phyloP scores from a whole-genome alignment of 2,888 invertebrate genomes.

The Anodontia alba region DNA sequence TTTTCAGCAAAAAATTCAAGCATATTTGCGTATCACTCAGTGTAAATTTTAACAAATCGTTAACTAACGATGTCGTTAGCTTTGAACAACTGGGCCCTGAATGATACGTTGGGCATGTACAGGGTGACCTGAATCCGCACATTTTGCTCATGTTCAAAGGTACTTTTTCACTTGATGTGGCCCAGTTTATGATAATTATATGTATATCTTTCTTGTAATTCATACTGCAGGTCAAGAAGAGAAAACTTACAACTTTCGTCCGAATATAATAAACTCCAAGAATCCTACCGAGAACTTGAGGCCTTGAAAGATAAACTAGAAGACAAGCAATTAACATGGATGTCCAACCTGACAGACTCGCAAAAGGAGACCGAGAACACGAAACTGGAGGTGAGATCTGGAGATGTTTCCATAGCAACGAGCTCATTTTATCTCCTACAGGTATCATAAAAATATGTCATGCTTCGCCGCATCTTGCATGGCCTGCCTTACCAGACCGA shows the following conservation, averaged over 20 bases:
- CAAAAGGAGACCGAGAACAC: conserved; percentile 82
- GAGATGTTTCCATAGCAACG: conserved; percentile 34
- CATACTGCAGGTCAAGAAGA: conserved; percentile 80
- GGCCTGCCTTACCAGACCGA: background rate
- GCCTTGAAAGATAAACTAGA: conserved; percentile 83
- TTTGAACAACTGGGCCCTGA: too few relatives aligned
- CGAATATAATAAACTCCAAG: conserved; percentile 84
- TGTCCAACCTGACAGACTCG: conserved; percentile 82
- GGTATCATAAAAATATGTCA: background rate
- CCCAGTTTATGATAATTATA: too few relatives aligned
- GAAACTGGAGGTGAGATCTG: conserved; percentile 78
- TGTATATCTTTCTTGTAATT: too few relatives aligned
- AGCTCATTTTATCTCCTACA: conserved; percentile 8
- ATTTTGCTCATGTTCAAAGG: too few relatives aligned
- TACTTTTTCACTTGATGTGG: too few relatives aligned
- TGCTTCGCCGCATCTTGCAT: conserved; percentile 9
- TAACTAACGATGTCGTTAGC: too few relatives aligned
- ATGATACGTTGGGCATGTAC: too few relatives aligned
- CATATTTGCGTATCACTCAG: too few relatives aligned
- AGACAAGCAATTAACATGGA: conserved; percentile 79
- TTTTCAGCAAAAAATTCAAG: too few relatives aligned
- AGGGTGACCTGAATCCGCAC: too few relatives aligned
- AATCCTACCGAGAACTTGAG: conserved; percentile 83
- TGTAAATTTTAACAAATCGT: too few relatives aligned
- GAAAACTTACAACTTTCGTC: conserved; percentile 83